A percentile compares a stretch with the other conserved stretches of the same genome.
phyloP scores from a whole-genome alignment of 2,888 invertebrate species.

The Barypeithes pellucidus region DNA sequence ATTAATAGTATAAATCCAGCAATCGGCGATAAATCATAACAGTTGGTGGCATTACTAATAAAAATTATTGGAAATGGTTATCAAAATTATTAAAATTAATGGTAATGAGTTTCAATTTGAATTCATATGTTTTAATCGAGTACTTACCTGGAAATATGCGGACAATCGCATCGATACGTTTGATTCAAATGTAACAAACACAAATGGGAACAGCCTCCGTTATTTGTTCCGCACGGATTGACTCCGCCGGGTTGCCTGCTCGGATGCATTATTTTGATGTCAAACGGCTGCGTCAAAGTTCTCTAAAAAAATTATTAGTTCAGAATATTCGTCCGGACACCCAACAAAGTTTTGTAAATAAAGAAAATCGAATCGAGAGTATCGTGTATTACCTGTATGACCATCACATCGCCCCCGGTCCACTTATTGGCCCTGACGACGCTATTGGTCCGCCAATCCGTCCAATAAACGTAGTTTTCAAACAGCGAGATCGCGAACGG shows the following conservation, averaged over 20 bases:
- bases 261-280: constrained; percentile 87
- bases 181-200: constrained; percentile 81
- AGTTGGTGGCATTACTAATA: too few species aligned
- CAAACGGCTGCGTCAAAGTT: constrained; percentile 91
- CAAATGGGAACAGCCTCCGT: constrained; percentile 87
- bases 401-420: constrained; percentile 84
- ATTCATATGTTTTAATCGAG: not conserved
- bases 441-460: constrained; percentile 92
- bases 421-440: constrained; percentile 92
- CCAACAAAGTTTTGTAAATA: too few species aligned
- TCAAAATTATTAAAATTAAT: too few species aligned
- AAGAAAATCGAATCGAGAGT: too few species aligned
- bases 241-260: constrained; percentile 78
- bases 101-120: too few species aligned
- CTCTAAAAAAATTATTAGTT: constrained; percentile 64
- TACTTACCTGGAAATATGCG: constrained; percentile 84
- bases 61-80: too few species aligned
- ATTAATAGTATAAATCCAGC: too few species aligned
- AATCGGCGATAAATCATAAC: too few species aligned
- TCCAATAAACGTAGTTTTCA: constrained; percentile 93
- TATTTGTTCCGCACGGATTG: constrained; percentile 81
- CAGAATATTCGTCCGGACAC: too few species aligned
- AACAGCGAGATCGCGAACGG: constrained; percentile 92
- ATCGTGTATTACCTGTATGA: constrained; percentile 76
- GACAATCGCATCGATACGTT: constrained; percentile 85